Evolutionary conservation across 2,888 invertebrate genomes (phyloP).

Genomic region (Creontiades dilutus): DNA sequence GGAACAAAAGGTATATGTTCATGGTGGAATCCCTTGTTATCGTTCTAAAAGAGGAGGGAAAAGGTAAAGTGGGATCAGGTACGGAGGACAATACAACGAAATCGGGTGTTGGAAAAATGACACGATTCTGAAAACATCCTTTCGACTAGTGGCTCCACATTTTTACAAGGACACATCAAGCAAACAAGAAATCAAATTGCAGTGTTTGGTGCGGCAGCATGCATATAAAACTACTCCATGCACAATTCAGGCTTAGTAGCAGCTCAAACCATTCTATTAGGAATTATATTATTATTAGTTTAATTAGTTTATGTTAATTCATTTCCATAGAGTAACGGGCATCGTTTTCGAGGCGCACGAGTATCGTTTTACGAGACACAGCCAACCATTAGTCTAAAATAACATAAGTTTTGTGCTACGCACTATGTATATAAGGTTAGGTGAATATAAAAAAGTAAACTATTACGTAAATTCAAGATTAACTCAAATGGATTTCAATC

Average conservation of each 20-base stretch:
- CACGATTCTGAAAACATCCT: constrained; percentile 1
- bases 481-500: constrained; percentile 50
- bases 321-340: not conserved
- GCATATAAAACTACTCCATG: constrained; percentile 12
- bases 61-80: not conserved
- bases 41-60: no score
- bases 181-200: not conserved
- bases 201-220: constrained; percentile 2
- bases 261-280: constrained; percentile 35
- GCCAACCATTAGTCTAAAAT: constrained; percentile 20
- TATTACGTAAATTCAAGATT: constrained; percentile 29
- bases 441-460: constrained; percentile 33
- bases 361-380: constrained; percentile 33
- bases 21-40: no score
- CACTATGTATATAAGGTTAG: constrained; percentile 31
- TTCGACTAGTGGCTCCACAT: constrained; percentile 33
- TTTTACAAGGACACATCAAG: not conserved
- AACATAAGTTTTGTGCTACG: constrained; percentile 17
- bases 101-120: not conserved
- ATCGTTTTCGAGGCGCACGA: constrained; percentile 38
- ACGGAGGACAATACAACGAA: not conserved
- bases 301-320: not conserved
- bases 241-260: constrained; percentile 14
- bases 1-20: not conserved
- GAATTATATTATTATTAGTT: not conserved